Conservation (phyloP, 2,113 vertebrate species). For the Cheilinus undulatus region DNA sequence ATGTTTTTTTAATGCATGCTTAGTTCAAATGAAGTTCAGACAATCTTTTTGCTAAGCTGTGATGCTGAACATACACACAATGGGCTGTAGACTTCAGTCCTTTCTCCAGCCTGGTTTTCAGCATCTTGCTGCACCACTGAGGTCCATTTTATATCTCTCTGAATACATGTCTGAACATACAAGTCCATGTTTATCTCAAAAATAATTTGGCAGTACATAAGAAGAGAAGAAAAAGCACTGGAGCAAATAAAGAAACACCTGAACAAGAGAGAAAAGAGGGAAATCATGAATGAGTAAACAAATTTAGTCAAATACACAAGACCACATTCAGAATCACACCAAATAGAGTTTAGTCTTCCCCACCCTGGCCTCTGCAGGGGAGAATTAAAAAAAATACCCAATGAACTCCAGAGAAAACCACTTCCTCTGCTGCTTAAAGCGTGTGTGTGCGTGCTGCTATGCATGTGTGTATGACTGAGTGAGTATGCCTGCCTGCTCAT, state of each 20-base stretch:
- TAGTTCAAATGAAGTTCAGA: constrained; percentile 36
- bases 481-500: constrained; percentile 48
- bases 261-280: background rate
- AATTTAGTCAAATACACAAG: constrained; percentile 15
- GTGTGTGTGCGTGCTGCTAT: constrained; percentile 3
- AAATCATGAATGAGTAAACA: constrained; percentile 19
- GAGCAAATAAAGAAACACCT: background rate
- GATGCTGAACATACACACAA: background rate
- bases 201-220: too few relatives aligned
- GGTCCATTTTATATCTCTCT: too few relatives aligned
- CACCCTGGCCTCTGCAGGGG: constrained; percentile 55
- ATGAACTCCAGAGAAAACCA: constrained; percentile 72
- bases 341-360: constrained; percentile 39
- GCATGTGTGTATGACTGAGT: constrained; percentile 15
- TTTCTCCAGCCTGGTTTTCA: too few relatives aligned
- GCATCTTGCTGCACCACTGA: too few relatives aligned
- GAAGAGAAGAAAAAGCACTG: too few relatives aligned
- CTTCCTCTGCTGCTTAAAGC: constrained; percentile 61
- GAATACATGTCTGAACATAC: too few relatives aligned
- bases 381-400: constrained; percentile 55
- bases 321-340: constrained; percentile 27
- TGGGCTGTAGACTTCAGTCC: background rate
- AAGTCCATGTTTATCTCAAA: too few relatives aligned
- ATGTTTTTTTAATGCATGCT: constrained; percentile 3
- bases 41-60: background rate